Conservation (phyloP, 2,113 vertebrate genomes). For the Eonycteris spelaea region DNA sequence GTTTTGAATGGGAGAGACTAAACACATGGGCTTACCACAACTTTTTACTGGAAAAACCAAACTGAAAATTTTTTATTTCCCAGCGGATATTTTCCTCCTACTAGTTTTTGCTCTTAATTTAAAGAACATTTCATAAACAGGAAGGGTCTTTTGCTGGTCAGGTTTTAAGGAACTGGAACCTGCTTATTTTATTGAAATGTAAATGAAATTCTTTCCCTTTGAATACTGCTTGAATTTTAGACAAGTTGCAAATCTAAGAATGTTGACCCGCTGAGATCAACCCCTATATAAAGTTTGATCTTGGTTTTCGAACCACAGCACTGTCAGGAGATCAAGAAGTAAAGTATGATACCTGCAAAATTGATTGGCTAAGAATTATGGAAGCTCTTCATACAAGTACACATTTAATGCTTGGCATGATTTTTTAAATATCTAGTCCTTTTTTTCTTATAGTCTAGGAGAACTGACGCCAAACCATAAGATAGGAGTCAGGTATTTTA, state of each 20-base stretch:
- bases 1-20: background rate
- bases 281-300: background rate
- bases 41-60: background rate
- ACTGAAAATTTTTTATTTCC: background rate
- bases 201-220: background rate
- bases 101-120: background rate
- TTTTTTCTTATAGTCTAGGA: background rate
- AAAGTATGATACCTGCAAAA: background rate
- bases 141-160: background rate
- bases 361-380: background rate
- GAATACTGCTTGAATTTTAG: background rate
- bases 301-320: background rate
- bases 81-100: background rate
- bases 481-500: background rate
- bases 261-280: background rate
- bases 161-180: slow-evolving; percentile 12
- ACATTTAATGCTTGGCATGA: background rate
- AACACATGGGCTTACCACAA: background rate
- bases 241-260: background rate
- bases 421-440: background rate
- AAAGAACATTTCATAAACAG: background rate
- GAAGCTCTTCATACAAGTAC: background rate
- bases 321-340: background rate
- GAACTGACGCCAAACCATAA: background rate
- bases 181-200: slow-evolving; percentile 14